phyloP scores from a whole-genome alignment of 53 echinoderm and acorn worm species.

The Crossaster papposus region DNA sequence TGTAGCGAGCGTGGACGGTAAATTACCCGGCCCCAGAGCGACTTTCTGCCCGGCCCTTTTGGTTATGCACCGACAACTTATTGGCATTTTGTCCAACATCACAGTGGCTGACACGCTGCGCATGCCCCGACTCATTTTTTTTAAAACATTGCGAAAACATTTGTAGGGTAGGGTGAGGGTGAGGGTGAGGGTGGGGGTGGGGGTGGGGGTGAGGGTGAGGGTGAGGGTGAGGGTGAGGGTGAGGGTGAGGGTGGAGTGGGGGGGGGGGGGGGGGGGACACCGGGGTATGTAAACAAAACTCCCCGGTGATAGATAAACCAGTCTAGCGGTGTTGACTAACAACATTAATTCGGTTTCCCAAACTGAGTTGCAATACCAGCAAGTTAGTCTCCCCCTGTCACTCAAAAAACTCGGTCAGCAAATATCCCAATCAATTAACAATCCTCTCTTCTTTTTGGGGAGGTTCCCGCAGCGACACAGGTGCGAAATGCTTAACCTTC shows the following conservation, averaged over 20 bases:
- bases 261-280: too few relatives aligned
- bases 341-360: not conserved
- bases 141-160: slow-evolving; percentile 39
- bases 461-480: slow-evolving; percentile 2
- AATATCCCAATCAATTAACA: not conserved
- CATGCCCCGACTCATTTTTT: slow-evolving; percentile 26
- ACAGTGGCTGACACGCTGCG: not conserved
- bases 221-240: too few relatives aligned
- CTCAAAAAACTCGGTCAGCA: not conserved
- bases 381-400: slow-evolving; percentile 12
- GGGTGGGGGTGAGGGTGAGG: too few relatives aligned
- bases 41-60: not conserved
- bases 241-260: too few relatives aligned
- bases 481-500: slow-evolving; percentile 13
- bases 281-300: slow-evolving; percentile 22
- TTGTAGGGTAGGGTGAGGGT: too few relatives aligned
- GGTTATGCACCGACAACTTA: slow-evolving; percentile 1
- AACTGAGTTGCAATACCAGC: slow-evolving; percentile 22
- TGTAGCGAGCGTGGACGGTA: slow-evolving; percentile 2
- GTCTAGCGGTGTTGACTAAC: not conserved
- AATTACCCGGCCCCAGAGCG: not conserved
- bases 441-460: not conserved
- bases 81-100: slow-evolving; percentile 33
- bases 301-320: not conserved
- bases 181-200: too few relatives aligned